Base-by-base conservation (phyloP, 2,113 vertebrate genomes). In the Peromyscus maniculatus region DNA sequence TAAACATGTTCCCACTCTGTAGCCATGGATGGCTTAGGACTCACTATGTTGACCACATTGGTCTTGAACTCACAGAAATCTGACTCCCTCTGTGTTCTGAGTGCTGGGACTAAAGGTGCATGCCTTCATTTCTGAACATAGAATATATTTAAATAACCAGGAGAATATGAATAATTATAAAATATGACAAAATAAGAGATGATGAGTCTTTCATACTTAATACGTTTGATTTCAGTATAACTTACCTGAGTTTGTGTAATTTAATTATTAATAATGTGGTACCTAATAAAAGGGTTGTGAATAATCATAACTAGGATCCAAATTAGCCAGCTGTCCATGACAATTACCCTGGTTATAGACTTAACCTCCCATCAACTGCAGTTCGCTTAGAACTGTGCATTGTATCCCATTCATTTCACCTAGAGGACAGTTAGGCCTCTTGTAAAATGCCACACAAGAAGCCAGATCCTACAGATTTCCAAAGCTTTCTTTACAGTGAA, bases 101-200 rank as follows among this genome's bases (percentile, higher is more conserved):
- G 12, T 83, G 12, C 21, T 62, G 12, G 12, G 5, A 59, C 3
- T 59, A 82, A 59, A 82, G 21, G 11, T 62, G 36, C 26, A 62
- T 62, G 36, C 36, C 3, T 26, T 62, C 7, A 62, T 26, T 62
- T 7, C 80, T 59, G 7, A 1, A 78, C 5, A 71, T 67, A 62
- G 3, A 93, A 72, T 64, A 66, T 24, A 57, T 49, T 12, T 89
- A 89, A 89, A 82, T 89, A 95, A 94, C 12, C 22, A 89, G 21
- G 59, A 89, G 52, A 91, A n/a, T 39, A 72, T 36, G 57, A 33
- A 77, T 89, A 95, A 91, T 55, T 92, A 75, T 91, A 88, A 97
- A 93, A 87, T 94, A 33, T 69, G 13, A 52, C 26, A 87, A 89
- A 96, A 93, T 72, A 64, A 66, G 75, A 95, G 84, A 19, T 62